Evolutionary conservation across 2,797 vertebrate genomes (phyloP).

Genomic region (Cuniculus paca): DNA sequence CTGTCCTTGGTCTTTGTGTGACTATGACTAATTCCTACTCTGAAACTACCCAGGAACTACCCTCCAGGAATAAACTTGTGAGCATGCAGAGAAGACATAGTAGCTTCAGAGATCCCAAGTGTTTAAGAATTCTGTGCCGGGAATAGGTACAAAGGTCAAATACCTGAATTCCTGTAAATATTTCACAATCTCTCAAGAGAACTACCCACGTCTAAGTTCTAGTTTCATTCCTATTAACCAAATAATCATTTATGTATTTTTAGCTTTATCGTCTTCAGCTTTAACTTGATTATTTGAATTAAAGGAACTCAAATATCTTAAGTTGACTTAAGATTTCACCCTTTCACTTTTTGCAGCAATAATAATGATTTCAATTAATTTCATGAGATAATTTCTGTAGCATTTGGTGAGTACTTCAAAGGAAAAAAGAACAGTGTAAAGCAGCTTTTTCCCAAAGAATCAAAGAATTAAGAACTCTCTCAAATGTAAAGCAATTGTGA

Average conservation of each 20-base stretch:
- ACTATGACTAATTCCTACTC: neutral
- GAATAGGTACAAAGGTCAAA: neutral
- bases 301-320: neutral
- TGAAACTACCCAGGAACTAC: neutral
- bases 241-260: neutral
- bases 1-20: neutral
- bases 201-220: neutral
- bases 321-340: neutral
- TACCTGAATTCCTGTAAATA: neutral
- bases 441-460: neutral
- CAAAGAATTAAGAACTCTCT: neutral
- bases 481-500: neutral
- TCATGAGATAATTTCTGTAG: slow-evolving; percentile 1
- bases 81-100: neutral
- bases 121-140: neutral
- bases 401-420: neutral
- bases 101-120: neutral
- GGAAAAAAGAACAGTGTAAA: slow-evolving; percentile 10
- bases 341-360: neutral
- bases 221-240: neutral
- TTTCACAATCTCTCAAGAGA: neutral
- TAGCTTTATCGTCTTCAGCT: neutral
- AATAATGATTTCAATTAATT: slow-evolving; percentile 8
- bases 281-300: slow-evolving; percentile 4
- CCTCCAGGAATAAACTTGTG: neutral